A percentile compares a stretch with the other conserved stretches of the same genome.
Evolutionary conservation across 1,140 invertebrate species (phyloP).

Genomic region (Ceratoteleas bidentatus): DNA sequence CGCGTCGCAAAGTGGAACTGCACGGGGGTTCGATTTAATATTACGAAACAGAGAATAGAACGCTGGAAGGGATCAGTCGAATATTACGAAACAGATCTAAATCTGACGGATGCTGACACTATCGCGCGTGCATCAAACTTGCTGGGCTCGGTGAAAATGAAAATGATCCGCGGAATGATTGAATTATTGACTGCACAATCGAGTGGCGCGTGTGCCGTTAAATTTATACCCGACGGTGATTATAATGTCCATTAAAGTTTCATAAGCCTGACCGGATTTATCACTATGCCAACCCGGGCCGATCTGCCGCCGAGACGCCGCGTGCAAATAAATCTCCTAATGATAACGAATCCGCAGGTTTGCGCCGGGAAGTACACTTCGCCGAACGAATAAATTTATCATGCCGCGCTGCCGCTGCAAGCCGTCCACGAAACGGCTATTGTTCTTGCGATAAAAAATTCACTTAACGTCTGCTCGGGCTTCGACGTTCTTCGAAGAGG

Average conservation of each 20-base stretch:
- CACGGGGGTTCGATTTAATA: conserved; percentile 40
- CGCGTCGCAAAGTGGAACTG: conserved; percentile 19
- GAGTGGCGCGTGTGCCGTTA: neutral
- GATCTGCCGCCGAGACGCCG: neutral
- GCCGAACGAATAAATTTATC: no score
- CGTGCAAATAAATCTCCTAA: no score
- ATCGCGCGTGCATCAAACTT: conserved; percentile 13
- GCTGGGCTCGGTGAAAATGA: conserved; percentile 1
- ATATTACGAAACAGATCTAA: conserved; percentile 51
- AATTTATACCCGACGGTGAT: conserved; percentile 9
- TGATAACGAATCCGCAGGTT: no score
- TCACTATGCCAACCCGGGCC: neutral
- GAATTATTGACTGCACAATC: conserved; percentile 12
- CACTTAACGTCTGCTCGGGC: no score
- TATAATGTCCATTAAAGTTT: conserved; percentile 17
- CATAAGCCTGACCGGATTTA: neutral
- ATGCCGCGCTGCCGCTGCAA: no score
- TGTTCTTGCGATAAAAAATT: no score
- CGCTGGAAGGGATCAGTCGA: conserved; percentile 24
- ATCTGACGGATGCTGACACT: conserved; percentile 43
- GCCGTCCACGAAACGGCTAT: no score
- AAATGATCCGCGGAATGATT: conserved; percentile 13
- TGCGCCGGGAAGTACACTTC: no score
- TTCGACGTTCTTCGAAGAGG: no score
- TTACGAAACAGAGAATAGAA: conserved; percentile 37